These are phyloP conservation scores for Globicephala melas DNA, from an alignment of 2,113 vertebrate species.

Conservation along the genomic window DNA sequence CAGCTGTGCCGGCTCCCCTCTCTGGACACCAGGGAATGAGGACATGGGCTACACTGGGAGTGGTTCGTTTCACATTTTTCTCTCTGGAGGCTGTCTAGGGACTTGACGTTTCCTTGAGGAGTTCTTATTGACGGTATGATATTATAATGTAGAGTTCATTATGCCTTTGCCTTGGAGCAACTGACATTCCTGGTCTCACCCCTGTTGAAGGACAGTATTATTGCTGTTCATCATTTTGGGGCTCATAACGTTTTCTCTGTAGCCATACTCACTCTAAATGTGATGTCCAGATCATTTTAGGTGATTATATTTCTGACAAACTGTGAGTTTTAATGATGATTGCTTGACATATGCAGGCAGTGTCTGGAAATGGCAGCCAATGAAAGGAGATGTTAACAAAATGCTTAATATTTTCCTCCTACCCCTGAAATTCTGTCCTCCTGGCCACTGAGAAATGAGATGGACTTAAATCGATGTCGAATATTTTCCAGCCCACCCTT, in stretches of 20 bases:
- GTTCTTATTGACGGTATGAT: neutral
- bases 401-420: neutral
- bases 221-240: constrained; percentile 67
- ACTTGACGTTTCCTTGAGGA: neutral
- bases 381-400: neutral
- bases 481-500: neutral
- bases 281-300: constrained; percentile 58
- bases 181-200: neutral
- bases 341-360: neutral
- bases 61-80: neutral
- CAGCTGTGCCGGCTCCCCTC: neutral
- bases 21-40: neutral
- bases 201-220: constrained; percentile 55
- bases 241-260: constrained; percentile 57
- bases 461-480: neutral
- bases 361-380: neutral
- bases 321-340: constrained; percentile 12
- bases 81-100: neutral
- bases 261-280: constrained; percentile 66
- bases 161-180: neutral
- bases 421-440: neutral
- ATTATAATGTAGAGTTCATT: neutral
- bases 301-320: neutral
- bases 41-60: rapidly evolving
- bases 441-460: neutral